A percentile compares a stretch with the other conserved stretches of the same genome.
Conservation (phyloP, 2,888 invertebrate species). For the Polyploca ridens region DNA sequence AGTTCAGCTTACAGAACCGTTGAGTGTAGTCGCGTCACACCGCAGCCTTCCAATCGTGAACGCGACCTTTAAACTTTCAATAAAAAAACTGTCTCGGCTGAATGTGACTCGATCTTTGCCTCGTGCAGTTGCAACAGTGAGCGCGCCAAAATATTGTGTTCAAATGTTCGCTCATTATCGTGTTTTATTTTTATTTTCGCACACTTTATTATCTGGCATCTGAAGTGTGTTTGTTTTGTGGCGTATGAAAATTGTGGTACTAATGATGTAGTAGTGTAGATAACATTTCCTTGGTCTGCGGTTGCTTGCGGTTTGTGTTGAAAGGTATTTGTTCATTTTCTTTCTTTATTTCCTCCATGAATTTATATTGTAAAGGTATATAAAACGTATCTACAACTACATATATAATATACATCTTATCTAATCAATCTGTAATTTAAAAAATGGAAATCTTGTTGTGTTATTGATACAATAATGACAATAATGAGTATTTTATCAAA, state of each 20-base stretch:
- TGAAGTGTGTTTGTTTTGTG: conserved; percentile 69
- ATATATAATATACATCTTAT: not conserved
- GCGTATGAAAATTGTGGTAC: conserved; percentile 56
- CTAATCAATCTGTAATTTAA: too few relatives aligned
- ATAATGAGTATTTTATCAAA: too few relatives aligned
- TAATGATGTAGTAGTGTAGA: conserved; percentile 63
- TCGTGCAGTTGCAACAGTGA: not conserved
- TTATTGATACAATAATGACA: too few relatives aligned
- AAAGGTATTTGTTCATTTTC: conserved; percentile 49
- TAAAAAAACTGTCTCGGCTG: not conserved
- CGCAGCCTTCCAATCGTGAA: conserved; percentile 35
- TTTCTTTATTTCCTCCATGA: conserved; percentile 2
- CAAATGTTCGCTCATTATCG: conserved; percentile 14
- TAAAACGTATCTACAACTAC: not conserved
- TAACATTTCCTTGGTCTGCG: conserved; percentile 70
- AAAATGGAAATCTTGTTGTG: too few relatives aligned
- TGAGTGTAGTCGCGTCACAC: conserved; percentile 52
- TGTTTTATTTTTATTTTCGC: conserved; percentile 26
- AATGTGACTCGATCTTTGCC: conserved; percentile 11
- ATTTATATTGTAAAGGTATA: not conserved
- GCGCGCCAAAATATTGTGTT: conserved; percentile 2
- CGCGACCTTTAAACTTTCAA: conserved; percentile 43
- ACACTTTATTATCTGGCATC: conserved; percentile 37
- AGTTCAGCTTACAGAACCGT: conserved; percentile 61
- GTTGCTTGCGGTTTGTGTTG: conserved; percentile 56